phyloP scores from a whole-genome alignment of 2,113 vertebrate genomes.

The Cinclus cinclus region DNA sequence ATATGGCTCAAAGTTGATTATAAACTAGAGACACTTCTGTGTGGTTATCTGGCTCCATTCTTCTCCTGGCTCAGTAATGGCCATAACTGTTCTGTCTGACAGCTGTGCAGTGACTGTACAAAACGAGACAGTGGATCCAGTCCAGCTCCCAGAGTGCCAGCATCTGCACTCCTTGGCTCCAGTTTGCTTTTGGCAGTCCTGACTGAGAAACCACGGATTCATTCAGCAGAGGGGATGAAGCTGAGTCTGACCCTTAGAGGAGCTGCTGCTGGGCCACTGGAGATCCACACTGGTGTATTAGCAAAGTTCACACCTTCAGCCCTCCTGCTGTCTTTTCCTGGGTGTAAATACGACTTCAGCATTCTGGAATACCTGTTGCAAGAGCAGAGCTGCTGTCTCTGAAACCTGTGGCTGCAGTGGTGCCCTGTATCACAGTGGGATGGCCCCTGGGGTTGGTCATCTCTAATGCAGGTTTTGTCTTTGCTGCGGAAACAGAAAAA shows the following conservation, averaged over 20 bases:
- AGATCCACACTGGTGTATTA: not conserved
- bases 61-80: not conserved
- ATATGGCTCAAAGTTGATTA: not conserved
- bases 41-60: not conserved
- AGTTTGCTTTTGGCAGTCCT: not conserved
- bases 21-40: not conserved
- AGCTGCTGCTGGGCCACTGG: not conserved
- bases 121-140: not conserved
- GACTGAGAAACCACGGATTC: not conserved
- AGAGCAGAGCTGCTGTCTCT: not conserved
- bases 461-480: not conserved
- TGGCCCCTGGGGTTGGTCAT: not conserved
- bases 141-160: constrained; percentile 43
- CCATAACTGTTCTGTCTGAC: not conserved
- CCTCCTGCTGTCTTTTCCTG: not conserved
- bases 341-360: not conserved
- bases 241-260: not conserved
- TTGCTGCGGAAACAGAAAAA: not conserved
- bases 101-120: constrained; percentile 26
- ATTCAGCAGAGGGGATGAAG: not conserved
- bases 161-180: constrained; percentile 32
- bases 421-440: not conserved
- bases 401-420: not conserved
- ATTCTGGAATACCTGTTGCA: rapidly evolving
- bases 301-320: not conserved